phyloP scores from a whole-genome alignment of 2,113 vertebrate species.

The Corythaixoides concolor region DNA sequence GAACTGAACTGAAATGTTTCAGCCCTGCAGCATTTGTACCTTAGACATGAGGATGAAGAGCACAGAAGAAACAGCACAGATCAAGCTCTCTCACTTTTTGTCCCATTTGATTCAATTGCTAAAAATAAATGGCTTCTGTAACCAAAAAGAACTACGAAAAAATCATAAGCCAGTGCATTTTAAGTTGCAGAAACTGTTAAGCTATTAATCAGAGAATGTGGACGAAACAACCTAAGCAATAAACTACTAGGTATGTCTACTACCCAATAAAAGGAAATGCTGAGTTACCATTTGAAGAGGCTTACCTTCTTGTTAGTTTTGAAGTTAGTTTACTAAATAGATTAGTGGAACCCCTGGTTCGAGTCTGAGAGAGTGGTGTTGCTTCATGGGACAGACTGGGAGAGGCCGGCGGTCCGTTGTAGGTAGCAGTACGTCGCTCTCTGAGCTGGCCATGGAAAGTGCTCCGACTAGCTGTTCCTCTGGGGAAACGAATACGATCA shows the following conservation, averaged over 20 bases:
- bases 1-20: not conserved
- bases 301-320: conserved; percentile 96
- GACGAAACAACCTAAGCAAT: not conserved
- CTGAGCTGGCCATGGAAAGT: conserved; percentile 96
- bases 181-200: not conserved
- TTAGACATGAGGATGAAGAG: not conserved
- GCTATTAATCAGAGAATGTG: not conserved
- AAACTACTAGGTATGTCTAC: not conserved
- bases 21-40: not conserved
- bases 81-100: not conserved
- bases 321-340: conserved; percentile 97
- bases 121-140: not conserved
- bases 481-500: conserved; percentile 91
- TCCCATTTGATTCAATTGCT: not conserved
- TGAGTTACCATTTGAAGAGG: fast-evolving
- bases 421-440: conserved; percentile 93
- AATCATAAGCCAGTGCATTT: not conserved
- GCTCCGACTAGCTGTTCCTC: conserved; percentile 92
- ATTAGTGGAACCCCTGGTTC: conserved; percentile 93
- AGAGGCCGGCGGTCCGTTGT: conserved; percentile 94
- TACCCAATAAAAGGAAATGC: fast-evolving
- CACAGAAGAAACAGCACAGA: not conserved
- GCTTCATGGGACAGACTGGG: conserved; percentile 94
- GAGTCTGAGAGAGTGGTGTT: conserved; percentile 88
- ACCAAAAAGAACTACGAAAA: not conserved